phyloP scores from a whole-genome alignment of 2,888 invertebrate species.

The Clivina fossor region DNA sequence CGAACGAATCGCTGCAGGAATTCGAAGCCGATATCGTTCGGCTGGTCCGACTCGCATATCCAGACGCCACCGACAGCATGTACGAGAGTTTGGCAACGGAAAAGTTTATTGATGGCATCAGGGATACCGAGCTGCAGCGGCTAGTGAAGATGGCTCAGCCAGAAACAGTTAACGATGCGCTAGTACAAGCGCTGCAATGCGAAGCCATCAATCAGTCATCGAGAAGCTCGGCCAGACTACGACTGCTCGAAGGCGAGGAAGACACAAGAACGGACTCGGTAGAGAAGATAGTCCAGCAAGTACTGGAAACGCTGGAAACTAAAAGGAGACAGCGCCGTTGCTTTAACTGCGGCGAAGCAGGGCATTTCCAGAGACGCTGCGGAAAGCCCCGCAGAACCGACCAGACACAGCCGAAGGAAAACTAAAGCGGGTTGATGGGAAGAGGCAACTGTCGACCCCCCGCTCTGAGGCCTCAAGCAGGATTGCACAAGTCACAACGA shows the following conservation, averaged over 20 bases:
- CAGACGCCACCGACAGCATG: not conserved
- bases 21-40: too few relatives aligned
- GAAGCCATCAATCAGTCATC: conserved; percentile 1
- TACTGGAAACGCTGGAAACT: not conserved
- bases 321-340: not conserved
- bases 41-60: conserved; percentile 6
- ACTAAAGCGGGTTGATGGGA: too few relatives aligned
- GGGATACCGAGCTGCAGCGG: not conserved
- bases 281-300: not conserved
- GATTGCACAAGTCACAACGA: too few relatives aligned
- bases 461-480: too few relatives aligned
- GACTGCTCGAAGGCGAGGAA: too few relatives aligned
- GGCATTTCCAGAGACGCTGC: not conserved
- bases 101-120: conserved; percentile 1
- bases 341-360: not conserved
- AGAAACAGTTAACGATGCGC: conserved; percentile 6
- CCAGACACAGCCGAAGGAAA: too few relatives aligned
- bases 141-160: not conserved
- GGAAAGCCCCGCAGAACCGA: too few relatives aligned
- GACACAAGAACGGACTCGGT: not conserved
- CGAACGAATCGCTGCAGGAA: conserved; percentile 1
- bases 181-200: not conserved
- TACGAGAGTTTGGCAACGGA: conserved; percentile 6
- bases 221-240: not conserved
- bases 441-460: too few relatives aligned